Conservation (phyloP, 2,888 invertebrate species). For the Leptinotarsa rubiginosa region DNA sequence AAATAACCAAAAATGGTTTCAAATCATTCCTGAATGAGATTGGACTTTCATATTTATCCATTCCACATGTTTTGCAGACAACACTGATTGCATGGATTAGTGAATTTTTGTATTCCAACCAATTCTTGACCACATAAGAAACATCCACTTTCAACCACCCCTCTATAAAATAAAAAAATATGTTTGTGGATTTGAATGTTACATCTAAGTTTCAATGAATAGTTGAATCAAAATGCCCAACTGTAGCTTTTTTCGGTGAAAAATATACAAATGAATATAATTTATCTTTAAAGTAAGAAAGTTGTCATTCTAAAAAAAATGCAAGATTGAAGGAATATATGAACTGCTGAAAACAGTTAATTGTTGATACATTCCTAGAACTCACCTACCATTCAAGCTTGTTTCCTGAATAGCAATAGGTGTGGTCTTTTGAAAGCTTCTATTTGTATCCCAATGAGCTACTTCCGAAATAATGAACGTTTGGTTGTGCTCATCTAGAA, state of each 20-base stretch:
- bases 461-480: slow-evolving; percentile 81
- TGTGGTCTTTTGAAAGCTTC: slow-evolving; percentile 81
- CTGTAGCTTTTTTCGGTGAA: too few species aligned
- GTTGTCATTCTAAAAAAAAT: background rate
- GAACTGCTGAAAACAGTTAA: too few species aligned
- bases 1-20: slow-evolving; percentile 83
- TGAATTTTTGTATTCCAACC: slow-evolving; percentile 78
- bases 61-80: slow-evolving; percentile 81
- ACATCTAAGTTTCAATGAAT: too few species aligned
- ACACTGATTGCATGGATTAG: slow-evolving; percentile 80
- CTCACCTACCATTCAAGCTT: slow-evolving; percentile 71
- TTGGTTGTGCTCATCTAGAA: slow-evolving; percentile 76
- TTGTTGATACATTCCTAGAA: too few species aligned
- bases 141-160: slow-evolving; percentile 87
- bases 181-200: too few species aligned
- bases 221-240: too few species aligned
- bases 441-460: slow-evolving; percentile 78
- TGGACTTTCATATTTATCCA: slow-evolving; percentile 73
- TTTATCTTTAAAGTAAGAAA: too few species aligned
- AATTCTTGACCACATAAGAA: slow-evolving; percentile 79
- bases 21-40: slow-evolving; percentile 78
- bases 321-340: background rate
- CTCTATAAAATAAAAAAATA: slow-evolving; percentile 67
- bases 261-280: too few species aligned
- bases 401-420: slow-evolving; percentile 84